Evolutionary conservation across 2,113 vertebrate species (phyloP), one percentile per base, ranked within the genome.

Genomic region (Romanogobio albipinnatus): DNA sequence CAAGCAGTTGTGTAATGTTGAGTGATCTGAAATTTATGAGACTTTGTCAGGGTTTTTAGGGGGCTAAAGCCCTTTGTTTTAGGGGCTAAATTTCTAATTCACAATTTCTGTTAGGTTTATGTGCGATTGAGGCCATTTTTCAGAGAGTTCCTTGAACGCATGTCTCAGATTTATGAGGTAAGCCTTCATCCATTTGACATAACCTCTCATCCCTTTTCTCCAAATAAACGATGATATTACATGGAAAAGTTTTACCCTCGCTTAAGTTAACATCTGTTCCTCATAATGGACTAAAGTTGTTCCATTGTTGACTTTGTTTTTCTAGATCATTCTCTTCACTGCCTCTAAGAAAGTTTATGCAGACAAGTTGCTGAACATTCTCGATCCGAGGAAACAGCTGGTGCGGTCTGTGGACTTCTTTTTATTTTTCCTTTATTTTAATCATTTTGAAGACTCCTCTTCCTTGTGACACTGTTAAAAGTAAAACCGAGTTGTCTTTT

Each of bases 131-230:
- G 98, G 93, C 98, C 98, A 4, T 99, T 98, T 94, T 99, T 99
- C 91, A 96, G 97, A 93, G 98, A 99, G 92, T 99, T 99, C 93
- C 94, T 99, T 92, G 98, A 99, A 87, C 94, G 97, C 59, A 99
- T 99, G 98, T 99, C 98, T 93, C 97, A 98, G 91, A 98, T 99
- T 92, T 99, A 99, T 90, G 98, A 99, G 97, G 98, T 99, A 94
- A 94, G 81, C 78, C 78, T 81, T 62, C 8, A 22, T 9, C 0
- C 15, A 9, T 15, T 73, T 73, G 47, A 24, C 22, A 47, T 15
- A 47, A 45, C 22, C 43, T 45, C 22, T 45, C 68, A n/a, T 45
- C 4, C 1, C 39, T 68, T 26, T 3, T 9, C 1, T 71, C 29
- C 47, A 75, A 11, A 45, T 36, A 53, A 68, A 19, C 2, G 7